Conservation (phyloP, 2,888 invertebrate species). For the Drosophila diplacantha region DNA sequence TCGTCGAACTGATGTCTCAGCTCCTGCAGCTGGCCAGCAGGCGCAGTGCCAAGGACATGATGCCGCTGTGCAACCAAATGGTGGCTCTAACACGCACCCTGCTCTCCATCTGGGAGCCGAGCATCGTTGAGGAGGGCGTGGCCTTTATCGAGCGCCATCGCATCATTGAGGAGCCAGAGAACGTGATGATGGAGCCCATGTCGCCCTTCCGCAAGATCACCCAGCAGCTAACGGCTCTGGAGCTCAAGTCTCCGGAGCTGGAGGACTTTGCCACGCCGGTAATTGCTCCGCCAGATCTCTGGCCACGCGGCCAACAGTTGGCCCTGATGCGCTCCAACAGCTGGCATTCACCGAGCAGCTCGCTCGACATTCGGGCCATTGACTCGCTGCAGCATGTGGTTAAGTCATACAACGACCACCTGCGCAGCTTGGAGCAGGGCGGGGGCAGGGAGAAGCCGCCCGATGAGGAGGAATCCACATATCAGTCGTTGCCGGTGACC, state of each 20-base stretch:
- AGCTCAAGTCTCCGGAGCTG: slow-evolving; percentile 85
- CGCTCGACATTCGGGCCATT: slow-evolving; percentile 76
- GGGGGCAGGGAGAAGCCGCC: background rate
- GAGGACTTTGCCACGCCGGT: slow-evolving; percentile 85
- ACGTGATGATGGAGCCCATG: slow-evolving; percentile 79
- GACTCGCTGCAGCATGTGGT: slow-evolving; percentile 75
- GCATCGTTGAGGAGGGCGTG: slow-evolving; percentile 90
- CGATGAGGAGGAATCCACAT: slow-evolving; percentile 44
- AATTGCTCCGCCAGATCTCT: slow-evolving; percentile 83
- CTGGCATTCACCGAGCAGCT: slow-evolving; percentile 66
- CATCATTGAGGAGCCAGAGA: slow-evolving; percentile 78
- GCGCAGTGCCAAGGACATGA: slow-evolving; percentile 85
- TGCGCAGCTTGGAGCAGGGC: slow-evolving; percentile 52
- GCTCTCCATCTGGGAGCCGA: slow-evolving; percentile 90
- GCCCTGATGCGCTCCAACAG: slow-evolving; percentile 72
- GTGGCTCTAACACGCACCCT: slow-evolving; percentile 87
- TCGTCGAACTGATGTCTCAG: slow-evolving; percentile 87
- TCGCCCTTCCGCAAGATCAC: slow-evolving; percentile 88
- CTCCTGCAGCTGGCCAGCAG: slow-evolving; percentile 86
- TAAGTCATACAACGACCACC: slow-evolving; percentile 74
- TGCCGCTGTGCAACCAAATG: slow-evolving; percentile 87
- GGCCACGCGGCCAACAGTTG: slow-evolving; percentile 78
- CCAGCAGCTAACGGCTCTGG: slow-evolving; percentile 85
- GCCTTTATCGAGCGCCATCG: slow-evolving; percentile 87
- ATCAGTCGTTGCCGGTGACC: slow-evolving; percentile 72